Evolutionary conservation across 2,113 vertebrate genomes (phyloP).

Genomic region (Megaptera novaeangliae): DNA sequence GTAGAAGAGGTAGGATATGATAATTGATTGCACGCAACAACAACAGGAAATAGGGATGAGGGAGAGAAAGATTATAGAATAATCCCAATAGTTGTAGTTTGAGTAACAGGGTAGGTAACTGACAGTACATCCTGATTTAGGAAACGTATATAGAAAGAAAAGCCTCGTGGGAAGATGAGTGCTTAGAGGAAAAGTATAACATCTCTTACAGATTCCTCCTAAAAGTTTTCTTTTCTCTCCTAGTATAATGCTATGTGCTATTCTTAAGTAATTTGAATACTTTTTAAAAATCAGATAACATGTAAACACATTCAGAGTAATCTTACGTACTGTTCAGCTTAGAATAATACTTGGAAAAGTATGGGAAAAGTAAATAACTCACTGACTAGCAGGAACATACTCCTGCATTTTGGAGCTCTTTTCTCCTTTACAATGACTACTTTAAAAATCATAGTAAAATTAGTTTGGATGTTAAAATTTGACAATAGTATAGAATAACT

Average conservation of each 20-base stretch:
- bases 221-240: no score
- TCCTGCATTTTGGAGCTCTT: not conserved
- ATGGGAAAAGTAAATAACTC: not conserved
- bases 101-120: not conserved
- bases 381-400: not conserved
- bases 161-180: not conserved
- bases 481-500: not conserved
- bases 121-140: not conserved
- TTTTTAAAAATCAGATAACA: not conserved
- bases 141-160: not conserved
- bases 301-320: not conserved
- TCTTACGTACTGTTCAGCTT: not conserved
- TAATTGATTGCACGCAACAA: not conserved
- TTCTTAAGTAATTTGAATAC: not conserved
- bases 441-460: not conserved
- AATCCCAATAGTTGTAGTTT: not conserved
- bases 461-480: not conserved
- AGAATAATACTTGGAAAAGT: not conserved
- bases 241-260: not conserved
- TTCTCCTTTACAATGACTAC: not conserved
- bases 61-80: not conserved
- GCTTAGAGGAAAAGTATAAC: not conserved
- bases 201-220: not conserved
- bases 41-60: not conserved
- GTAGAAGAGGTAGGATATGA: not conserved